Conservation (phyloP, 2,113 vertebrate genomes). For the Podilymbus podiceps region DNA sequence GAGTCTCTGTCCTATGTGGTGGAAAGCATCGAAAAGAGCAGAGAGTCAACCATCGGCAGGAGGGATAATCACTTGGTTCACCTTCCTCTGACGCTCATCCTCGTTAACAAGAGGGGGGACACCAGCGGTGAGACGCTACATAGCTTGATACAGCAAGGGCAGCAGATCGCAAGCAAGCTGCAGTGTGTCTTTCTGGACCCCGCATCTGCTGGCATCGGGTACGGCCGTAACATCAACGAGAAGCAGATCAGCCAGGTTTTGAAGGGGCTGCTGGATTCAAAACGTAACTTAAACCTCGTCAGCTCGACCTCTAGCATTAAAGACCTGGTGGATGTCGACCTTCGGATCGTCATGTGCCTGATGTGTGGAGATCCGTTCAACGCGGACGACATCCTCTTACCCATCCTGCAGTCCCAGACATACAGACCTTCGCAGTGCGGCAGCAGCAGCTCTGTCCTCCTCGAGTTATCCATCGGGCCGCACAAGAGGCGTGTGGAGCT, state of each 20-base stretch:
- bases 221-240: constrained; percentile 90
- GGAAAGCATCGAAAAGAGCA: constrained; percentile 92
- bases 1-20: constrained; percentile 93
- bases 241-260: constrained; percentile 90
- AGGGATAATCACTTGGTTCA: constrained; percentile 82
- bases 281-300: constrained; percentile 78
- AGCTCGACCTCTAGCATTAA: constrained; percentile 75
- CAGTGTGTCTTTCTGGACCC: constrained; percentile 91
- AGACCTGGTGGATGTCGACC: constrained; percentile 84
- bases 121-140: constrained; percentile 90
- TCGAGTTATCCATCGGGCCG: constrained; percentile 83
- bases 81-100: constrained; percentile 84
- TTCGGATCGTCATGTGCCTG: constrained; percentile 90
- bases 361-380: constrained; percentile 92
- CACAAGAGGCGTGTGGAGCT: constrained; percentile 86
- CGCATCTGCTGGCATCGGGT: constrained; percentile 85
- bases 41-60: constrained; percentile 83
- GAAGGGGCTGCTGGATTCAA: constrained; percentile 85
- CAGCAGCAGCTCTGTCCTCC: constrained; percentile 80
- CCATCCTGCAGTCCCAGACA: constrained; percentile 84
- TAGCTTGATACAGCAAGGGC: constrained; percentile 89
- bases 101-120: constrained; percentile 92
- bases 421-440: constrained; percentile 79
- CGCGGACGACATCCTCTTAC: constrained; percentile 87
- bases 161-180: constrained; percentile 88